Evolutionary conservation across 1,140 invertebrate species (phyloP).

Genomic region (Paraescarpia echinospica): DNA sequence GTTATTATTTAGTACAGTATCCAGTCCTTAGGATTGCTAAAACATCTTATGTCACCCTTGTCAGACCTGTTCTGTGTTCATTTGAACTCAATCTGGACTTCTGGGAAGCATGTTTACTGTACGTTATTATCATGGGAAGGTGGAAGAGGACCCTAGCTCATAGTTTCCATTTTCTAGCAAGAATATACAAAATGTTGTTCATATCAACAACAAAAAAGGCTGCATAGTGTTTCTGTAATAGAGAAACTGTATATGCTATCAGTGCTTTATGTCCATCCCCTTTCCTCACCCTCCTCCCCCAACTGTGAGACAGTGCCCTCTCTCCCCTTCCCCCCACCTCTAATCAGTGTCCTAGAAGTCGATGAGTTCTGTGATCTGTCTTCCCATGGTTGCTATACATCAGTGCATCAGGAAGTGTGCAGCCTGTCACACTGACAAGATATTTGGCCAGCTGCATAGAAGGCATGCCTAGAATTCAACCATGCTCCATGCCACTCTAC

Average conservation of each 20-base stretch:
- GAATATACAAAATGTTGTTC: background rate
- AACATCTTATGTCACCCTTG: no score
- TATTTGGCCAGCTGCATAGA: background rate
- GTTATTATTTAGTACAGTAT: no score
- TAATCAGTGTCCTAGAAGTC: background rate
- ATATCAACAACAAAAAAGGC: background rate
- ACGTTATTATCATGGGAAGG: background rate
- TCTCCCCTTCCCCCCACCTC: background rate
- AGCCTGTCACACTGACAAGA: background rate
- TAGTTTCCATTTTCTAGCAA: background rate
- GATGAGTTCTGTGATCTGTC: background rate
- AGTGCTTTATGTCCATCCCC: background rate
- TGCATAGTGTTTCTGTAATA: background rate
- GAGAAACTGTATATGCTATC: background rate
- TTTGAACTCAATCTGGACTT: no score
- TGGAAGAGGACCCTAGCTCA: background rate
- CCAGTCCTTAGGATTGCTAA: no score
- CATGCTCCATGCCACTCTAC: background rate
- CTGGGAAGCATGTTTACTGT: no score
- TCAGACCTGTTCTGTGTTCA: no score
- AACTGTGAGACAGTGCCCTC: background rate
- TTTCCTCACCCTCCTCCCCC: background rate
- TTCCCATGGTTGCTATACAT: background rate
- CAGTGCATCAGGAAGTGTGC: background rate
- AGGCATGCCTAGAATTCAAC: background rate